A percentile compares a stretch with the other conserved stretches of the same genome.
These are phyloP conservation scores for Drosophila silvestris DNA, from an alignment of 2,888 invertebrate genomes.

Conservation along the genomic window DNA sequence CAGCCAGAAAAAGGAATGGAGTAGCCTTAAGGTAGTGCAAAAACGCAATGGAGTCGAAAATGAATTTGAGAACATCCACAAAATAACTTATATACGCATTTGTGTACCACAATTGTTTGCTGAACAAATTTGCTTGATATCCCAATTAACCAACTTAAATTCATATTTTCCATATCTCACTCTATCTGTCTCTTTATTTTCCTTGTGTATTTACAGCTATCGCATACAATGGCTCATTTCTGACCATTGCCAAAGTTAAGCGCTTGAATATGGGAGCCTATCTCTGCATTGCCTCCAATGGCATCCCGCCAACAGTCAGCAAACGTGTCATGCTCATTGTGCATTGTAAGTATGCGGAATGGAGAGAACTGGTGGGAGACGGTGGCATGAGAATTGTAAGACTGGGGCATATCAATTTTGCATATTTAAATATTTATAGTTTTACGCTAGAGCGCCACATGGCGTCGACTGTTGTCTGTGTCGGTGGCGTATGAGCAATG, in stretches of 20 bases:
- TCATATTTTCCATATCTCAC: neutral
- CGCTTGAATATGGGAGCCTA: slow-evolving; percentile 93
- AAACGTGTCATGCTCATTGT: slow-evolving; percentile 92
- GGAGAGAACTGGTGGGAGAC: neutral
- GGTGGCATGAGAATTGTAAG: slow-evolving; percentile 1
- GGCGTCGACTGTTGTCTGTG: slow-evolving; percentile 36
- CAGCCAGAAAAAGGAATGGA: neutral
- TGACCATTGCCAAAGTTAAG: slow-evolving; percentile 90
- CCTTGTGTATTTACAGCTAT: slow-evolving; percentile 85
- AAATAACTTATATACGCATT: neutral
- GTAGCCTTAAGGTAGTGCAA: neutral
- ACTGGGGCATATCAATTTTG: slow-evolving; percentile 67
- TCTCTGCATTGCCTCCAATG: slow-evolving; percentile 93
- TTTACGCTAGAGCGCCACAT: slow-evolving; percentile 69
- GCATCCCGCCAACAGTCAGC: slow-evolving; percentile 92
- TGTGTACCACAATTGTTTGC: slow-evolving; percentile 16
- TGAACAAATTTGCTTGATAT: slow-evolving; percentile 34
- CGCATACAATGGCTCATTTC: slow-evolving; percentile 89
- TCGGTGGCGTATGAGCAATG: slow-evolving; percentile 60
- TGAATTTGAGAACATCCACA: neutral
- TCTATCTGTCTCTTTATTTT: neutral
- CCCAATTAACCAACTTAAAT: slow-evolving; percentile 35
- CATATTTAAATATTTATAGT: slow-evolving; percentile 79
- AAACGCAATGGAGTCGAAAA: neutral
- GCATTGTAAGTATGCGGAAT: slow-evolving; percentile 89